These are phyloP conservation scores for Lichenostomus cassidix DNA, from an alignment of 2,113 vertebrate genomes.

Conservation along the genomic window DNA sequence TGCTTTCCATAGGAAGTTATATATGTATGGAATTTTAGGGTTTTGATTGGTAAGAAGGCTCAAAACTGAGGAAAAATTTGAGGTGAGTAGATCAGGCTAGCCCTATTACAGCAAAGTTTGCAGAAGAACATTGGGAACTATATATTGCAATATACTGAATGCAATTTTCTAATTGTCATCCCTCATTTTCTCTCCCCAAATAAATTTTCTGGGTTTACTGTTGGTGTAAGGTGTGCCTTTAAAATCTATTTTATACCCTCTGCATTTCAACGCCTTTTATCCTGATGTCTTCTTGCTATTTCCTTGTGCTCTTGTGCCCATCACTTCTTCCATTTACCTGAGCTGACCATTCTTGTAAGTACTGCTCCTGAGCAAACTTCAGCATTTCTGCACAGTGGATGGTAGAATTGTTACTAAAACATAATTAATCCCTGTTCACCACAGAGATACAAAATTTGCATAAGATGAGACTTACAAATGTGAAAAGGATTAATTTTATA, in stretches of 20 bases:
- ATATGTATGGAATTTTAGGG: rapidly evolving
- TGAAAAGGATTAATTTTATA: neutral
- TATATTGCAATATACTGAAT: neutral
- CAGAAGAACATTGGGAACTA: neutral
- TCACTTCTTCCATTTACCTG: neutral
- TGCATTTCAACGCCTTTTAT: neutral
- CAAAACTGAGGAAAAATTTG: neutral
- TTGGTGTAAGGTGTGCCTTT: neutral
- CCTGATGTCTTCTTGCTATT: neutral
- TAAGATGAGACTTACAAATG: neutral
- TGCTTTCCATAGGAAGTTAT: neutral
- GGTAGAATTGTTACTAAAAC: neutral
- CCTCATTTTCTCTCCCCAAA: neutral
- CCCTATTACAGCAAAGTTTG: neutral
- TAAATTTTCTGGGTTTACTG: neutral
- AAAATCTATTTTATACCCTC: neutral
- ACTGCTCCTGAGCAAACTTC: neutral
- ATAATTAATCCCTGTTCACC: neutral
- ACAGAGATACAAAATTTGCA: neutral
- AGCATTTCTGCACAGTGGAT: neutral
- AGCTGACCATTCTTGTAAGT: neutral
- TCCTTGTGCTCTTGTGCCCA: neutral
- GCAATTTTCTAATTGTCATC: neutral
- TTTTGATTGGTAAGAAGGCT: neutral
- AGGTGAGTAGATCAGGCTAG: neutral